Evolutionary conservation across 2,888 invertebrate species (phyloP), one percentile per base, ranked within the genome.

Genomic region (Dione vanillae): DNA sequence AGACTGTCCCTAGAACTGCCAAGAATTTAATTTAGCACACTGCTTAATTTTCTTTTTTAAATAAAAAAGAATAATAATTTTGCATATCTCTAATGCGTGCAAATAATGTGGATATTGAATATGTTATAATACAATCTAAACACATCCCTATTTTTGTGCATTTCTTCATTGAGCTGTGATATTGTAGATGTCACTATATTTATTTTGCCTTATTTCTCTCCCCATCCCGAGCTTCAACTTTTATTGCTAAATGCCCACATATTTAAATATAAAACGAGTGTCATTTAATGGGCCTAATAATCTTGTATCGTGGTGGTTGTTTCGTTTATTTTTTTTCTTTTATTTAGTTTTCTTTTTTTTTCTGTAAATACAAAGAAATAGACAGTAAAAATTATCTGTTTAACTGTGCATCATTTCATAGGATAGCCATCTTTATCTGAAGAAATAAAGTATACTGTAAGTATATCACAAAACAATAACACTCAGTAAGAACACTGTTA

Each of bases 371-470:
- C 90, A 91, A n/a, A 91, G 87, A 91, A 91, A 92, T 90, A 89
- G 92, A 87, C 90, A 94, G 94, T 95, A 95, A 95, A 95, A 94
- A 95, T 95, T 94, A 95, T 95, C 94, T 95, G 94, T 95, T 96
- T 95, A 95, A 95, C 95, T 96, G 94, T 95, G 95, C 95, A 94
- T 94, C 95, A 95, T 95, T 95, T 94, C 94, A 94, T 95, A 95
- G 95, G 95, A 95, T 95, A 95, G 94, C 94, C 94, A 94, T 94
- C 94, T 93, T 91, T 93, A 92, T 93, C 90, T 92, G 93, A 93
- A 93, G 94, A 94, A 91, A 92, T 93, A 91, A 92, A 85, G 87
- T 91, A 88, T 92, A 90, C 93, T 93, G 94, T 94, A 94, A 94
- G 92, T 93, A 93, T 93, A 89, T 90, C 90, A 92, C 90, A 90